phyloP scores from a whole-genome alignment of 2,113 vertebrate species.

The Diglossa brunneiventris region DNA sequence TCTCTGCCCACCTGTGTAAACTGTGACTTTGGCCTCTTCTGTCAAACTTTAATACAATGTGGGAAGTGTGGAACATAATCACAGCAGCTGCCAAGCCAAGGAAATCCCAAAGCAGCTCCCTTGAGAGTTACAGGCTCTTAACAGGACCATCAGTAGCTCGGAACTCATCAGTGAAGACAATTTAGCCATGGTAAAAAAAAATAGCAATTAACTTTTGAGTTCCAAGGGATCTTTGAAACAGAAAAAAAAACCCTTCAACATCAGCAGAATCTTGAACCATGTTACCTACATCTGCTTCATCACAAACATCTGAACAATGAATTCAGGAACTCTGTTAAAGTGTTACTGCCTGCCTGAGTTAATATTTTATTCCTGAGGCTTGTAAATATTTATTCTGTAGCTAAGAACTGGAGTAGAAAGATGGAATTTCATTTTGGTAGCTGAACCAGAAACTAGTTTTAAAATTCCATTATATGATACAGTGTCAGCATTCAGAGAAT shows the following conservation, averaged over 20 bases:
- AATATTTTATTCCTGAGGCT: not conserved
- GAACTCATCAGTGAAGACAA: not conserved
- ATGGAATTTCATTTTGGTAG: not conserved
- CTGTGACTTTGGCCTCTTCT: constrained; percentile 5
- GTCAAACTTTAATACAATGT: not conserved
- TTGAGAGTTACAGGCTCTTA: not conserved
- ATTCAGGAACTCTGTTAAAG: not conserved
- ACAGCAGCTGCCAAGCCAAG: not conserved
- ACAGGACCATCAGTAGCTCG: not conserved
- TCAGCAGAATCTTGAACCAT: not conserved
- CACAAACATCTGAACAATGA: not conserved
- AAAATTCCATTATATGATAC: not conserved
- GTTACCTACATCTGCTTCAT: not conserved
- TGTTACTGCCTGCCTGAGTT: not conserved
- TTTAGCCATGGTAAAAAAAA: not conserved
- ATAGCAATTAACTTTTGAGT: not conserved
- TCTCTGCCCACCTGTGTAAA: not conserved
- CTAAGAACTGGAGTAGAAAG: not conserved
- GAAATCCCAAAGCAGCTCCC: constrained; percentile 3
- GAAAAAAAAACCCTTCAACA: not conserved
- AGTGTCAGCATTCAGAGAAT: not conserved
- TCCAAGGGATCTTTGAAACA: not conserved
- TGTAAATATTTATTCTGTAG: not conserved
- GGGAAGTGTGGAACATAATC: not conserved
- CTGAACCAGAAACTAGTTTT: not conserved